Evolutionary conservation across 1,140 invertebrate species (phyloP), one percentile per base, ranked within the genome.

Genomic region (Caerostris darwini): DNA sequence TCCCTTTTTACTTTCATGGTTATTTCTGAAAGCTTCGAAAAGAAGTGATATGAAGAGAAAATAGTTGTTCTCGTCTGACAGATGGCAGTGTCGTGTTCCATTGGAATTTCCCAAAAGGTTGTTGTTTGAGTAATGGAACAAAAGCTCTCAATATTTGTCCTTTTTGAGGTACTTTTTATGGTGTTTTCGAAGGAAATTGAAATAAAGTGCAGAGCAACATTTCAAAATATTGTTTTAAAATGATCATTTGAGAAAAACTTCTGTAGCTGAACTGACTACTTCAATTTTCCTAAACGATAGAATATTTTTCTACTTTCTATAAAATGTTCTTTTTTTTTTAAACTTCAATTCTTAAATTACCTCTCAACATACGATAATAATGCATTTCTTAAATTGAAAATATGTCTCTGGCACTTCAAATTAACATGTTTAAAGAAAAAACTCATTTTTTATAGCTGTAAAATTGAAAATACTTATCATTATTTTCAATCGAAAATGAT

Each of bases 101-200:
- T 85, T 17, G 82, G 17, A 85, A 67, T 88, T 88, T 17, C 64
- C 7, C 10, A 50, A 88, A 58, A 85, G 56, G 57, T 85, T 85
- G 83, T 85, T 58, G 83, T 85, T 85, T 59, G 54, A 85, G 83
- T 85, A 85, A 85, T 85, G 83, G 82, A 59, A 85, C 54, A 85
- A 85, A 85, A 85, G 50, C 34, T 34, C 69, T 85, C 54, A 57
- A 59, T 85, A n/a, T 19, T 50, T 57, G 56, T 59, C 56, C 7
- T 50, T 85, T 59, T 85, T 12, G 83, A 12, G 34, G 56, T 58
- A 85, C 57, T 50, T 85, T 34, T 56, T 85, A 59, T 85, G 19
- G 57, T 57, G 19, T 57, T 34, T 59, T 85, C 83, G 83, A 85
- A n/a, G 57, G 83, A 85, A 85, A 59, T 85, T 56, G 8, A 85